Conservation (phyloP, 2,113 vertebrate genomes). For the Oncorhynchus mykiss region DNA sequence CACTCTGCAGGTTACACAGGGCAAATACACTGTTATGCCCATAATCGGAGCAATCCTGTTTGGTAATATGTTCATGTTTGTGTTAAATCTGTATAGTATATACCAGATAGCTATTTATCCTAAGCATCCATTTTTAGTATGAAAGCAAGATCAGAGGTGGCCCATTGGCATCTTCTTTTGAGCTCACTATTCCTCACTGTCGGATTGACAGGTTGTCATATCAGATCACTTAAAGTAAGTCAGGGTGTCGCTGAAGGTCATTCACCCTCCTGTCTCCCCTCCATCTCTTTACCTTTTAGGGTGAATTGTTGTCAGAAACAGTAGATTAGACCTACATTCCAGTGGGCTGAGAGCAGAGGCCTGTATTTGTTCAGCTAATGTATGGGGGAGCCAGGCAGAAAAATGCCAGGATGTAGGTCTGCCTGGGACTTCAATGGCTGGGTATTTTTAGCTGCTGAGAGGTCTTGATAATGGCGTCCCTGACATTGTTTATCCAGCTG, state of each 20-base stretch:
- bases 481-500: constrained; percentile 25
- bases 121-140: too few relatives aligned
- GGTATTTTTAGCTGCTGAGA: constrained; percentile 1
- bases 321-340: background rate
- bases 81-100: background rate
- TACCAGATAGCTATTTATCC: background rate
- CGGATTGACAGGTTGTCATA: background rate
- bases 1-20: background rate
- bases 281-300: background rate
- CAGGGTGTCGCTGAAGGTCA: background rate
- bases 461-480: background rate
- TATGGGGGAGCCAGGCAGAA: background rate
- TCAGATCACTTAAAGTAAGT: background rate
- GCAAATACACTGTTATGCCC: background rate
- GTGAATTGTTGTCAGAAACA: background rate
- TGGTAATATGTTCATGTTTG: background rate
- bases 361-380: constrained; percentile 6
- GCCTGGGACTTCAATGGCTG: background rate
- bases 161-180: background rate
- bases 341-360: background rate
- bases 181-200: background rate
- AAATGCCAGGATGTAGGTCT: constrained; percentile 5
- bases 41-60: background rate
- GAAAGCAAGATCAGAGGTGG: background rate
- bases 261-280: background rate